A percentile compares a stretch with the other conserved stretches of the same genome.
phyloP scores from a whole-genome alignment of 1,140 invertebrate genomes.

The Dufourea novaeangliae region DNA sequence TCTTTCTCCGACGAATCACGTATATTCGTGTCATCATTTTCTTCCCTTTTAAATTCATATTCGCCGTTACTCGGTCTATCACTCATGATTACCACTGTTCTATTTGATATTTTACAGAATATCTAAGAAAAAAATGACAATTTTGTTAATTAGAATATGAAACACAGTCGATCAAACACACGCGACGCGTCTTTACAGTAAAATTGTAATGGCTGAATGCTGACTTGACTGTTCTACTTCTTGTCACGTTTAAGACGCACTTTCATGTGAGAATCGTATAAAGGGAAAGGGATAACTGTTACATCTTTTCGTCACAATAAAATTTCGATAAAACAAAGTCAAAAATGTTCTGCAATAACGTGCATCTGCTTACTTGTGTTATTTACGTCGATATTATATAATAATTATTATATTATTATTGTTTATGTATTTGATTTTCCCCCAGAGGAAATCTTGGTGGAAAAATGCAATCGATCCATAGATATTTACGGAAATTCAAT shows the following conservation, averaged over 20 bases:
- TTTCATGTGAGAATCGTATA: neutral
- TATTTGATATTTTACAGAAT: neutral
- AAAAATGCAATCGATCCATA: too few relatives aligned
- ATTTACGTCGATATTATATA: too few relatives aligned
- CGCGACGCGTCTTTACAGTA: neutral
- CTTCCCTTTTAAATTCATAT: slow-evolving; percentile 72
- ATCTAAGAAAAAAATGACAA: neutral
- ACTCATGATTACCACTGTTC: slow-evolving; percentile 59
- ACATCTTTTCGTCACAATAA: too few relatives aligned
- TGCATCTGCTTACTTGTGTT: too few relatives aligned
- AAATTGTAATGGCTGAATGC: slow-evolving; percentile 31
- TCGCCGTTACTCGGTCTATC: slow-evolving; percentile 77
- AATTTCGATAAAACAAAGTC: too few relatives aligned
- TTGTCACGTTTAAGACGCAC: slow-evolving; percentile 11
- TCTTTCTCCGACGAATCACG: slow-evolving; percentile 68
- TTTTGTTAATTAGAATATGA: neutral
- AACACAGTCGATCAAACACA: neutral
- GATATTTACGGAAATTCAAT: too few relatives aligned
- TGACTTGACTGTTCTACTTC: slow-evolving; percentile 7
- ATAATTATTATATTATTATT: too few relatives aligned
- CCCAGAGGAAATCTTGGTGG: too few relatives aligned
- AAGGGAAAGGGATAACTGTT: too few relatives aligned
- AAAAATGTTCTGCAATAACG: too few relatives aligned
- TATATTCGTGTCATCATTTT: slow-evolving; percentile 66
- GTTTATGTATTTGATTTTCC: too few relatives aligned